Evolutionary conservation across 2,888 invertebrate species (phyloP).

Genomic region (Chrysomela aeneicollis): DNA sequence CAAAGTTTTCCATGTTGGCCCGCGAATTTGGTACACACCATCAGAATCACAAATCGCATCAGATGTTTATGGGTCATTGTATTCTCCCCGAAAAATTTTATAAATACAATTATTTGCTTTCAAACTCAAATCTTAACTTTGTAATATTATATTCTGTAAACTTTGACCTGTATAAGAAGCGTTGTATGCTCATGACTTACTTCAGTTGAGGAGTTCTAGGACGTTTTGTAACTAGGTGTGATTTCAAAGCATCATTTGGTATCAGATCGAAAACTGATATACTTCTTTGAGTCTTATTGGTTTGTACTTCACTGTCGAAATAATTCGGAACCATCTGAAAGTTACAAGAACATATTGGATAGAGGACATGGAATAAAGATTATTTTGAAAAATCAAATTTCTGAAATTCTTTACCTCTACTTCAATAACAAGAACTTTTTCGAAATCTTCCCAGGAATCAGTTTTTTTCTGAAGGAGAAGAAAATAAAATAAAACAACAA

Average conservation of each 20-base stretch:
- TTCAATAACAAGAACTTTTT: slow-evolving; percentile 28
- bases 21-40: too few relatives aligned
- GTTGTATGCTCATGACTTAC: too few relatives aligned
- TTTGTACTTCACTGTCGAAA: slow-evolving; percentile 46
- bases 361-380: not conserved
- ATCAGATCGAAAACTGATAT: slow-evolving; percentile 55
- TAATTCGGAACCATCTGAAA: slow-evolving; percentile 41
- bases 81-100: too few relatives aligned
- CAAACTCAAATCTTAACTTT: too few relatives aligned
- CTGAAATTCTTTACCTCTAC: slow-evolving; percentile 25
- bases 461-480: slow-evolving; percentile 24
- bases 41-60: too few relatives aligned
- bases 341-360: slow-evolving; percentile 15
- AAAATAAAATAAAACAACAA: slow-evolving; percentile 9
- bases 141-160: too few relatives aligned
- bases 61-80: too few relatives aligned
- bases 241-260: slow-evolving; percentile 51
- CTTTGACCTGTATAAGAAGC: too few relatives aligned
- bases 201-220: slow-evolving; percentile 48
- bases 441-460: slow-evolving; percentile 20
- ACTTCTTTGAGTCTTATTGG: slow-evolving; percentile 47
- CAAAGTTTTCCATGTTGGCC: too few relatives aligned
- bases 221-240: slow-evolving; percentile 42
- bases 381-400: not conserved
- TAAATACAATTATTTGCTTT: too few relatives aligned